Evolutionary conservation across 2,113 vertebrate species (phyloP).

Genomic region (Mobula birostris): DNA sequence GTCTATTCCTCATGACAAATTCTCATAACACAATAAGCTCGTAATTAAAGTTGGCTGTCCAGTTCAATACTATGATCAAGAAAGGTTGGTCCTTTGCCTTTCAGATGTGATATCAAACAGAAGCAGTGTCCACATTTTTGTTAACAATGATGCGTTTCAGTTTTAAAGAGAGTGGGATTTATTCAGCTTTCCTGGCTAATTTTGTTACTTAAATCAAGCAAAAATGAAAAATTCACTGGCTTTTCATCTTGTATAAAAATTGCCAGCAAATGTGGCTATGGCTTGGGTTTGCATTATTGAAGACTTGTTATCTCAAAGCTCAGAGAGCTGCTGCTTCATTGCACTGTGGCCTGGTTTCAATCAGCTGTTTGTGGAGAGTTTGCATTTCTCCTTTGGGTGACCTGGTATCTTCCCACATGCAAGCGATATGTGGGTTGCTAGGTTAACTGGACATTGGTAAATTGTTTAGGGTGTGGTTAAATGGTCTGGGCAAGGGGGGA

Average conservation of each 20-base stretch:
- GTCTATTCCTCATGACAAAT: background rate
- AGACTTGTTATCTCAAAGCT: too few relatives aligned
- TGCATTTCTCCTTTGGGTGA: too few relatives aligned
- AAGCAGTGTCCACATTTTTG: too few relatives aligned
- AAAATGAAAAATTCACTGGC: background rate
- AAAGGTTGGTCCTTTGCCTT: background rate
- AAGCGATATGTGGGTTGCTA: too few relatives aligned
- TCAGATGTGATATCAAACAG: background rate
- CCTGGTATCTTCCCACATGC: too few relatives aligned
- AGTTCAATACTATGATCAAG: background rate
- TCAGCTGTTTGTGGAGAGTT: too few relatives aligned
- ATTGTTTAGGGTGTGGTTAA: too few relatives aligned
- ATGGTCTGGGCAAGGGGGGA: too few relatives aligned
- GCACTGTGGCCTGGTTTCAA: too few relatives aligned
- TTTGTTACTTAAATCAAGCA: background rate
- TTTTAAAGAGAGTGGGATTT: background rate
- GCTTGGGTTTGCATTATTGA: background rate
- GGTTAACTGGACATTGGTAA: too few relatives aligned
- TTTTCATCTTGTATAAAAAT: background rate
- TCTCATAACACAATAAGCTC: background rate
- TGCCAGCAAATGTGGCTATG: background rate
- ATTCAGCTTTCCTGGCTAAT: background rate
- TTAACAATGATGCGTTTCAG: background rate
- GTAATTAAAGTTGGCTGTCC: too few relatives aligned
- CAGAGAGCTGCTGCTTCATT: too few relatives aligned